Evolutionary conservation across 2,797 vertebrate species (phyloP).

Genomic region (Eulemur rubriventer): DNA sequence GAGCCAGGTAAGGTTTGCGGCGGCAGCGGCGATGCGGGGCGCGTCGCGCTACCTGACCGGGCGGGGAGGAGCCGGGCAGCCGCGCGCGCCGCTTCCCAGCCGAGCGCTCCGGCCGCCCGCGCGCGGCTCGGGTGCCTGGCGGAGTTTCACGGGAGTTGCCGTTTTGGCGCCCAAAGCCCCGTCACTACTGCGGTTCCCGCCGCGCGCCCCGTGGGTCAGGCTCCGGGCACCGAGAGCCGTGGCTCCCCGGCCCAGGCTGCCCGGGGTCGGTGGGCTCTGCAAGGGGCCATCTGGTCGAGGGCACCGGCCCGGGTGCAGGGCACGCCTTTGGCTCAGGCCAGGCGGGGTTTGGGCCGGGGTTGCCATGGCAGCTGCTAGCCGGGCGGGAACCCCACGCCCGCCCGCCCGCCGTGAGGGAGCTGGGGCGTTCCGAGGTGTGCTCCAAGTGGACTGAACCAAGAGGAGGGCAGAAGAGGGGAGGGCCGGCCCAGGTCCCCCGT

Average conservation of each 20-base stretch:
- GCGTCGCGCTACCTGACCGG: constrained; percentile 59
- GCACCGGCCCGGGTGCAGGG: background rate
- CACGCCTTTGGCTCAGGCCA: constrained; percentile 27
- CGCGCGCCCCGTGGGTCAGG: background rate
- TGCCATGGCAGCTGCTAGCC: constrained; percentile 73
- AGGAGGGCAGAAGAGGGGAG: constrained; percentile 19
- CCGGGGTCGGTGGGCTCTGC: background rate
- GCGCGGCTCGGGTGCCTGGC: background rate
- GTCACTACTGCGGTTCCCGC: no score
- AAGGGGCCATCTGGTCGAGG: background rate
- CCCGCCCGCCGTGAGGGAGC: constrained; percentile 41
- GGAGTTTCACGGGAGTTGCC: constrained; percentile 50
- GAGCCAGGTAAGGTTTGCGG: constrained; percentile 55
- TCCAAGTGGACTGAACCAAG: constrained; percentile 78
- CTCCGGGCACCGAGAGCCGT: background rate
- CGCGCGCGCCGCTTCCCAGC: background rate
- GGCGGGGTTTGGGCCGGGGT: constrained; percentile 63
- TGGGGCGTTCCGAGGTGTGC: constrained; percentile 67
- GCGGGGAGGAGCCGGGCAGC: constrained; percentile 41
- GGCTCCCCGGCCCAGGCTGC: background rate
- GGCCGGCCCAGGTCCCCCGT: background rate
- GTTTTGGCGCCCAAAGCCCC: background rate
- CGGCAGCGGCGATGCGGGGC: background rate
- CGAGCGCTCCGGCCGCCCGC: background rate
- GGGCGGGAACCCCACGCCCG: constrained; percentile 61